Evolutionary conservation across 1,140 invertebrate species (phyloP).

Genomic region (Trichoplusia ni): DNA sequence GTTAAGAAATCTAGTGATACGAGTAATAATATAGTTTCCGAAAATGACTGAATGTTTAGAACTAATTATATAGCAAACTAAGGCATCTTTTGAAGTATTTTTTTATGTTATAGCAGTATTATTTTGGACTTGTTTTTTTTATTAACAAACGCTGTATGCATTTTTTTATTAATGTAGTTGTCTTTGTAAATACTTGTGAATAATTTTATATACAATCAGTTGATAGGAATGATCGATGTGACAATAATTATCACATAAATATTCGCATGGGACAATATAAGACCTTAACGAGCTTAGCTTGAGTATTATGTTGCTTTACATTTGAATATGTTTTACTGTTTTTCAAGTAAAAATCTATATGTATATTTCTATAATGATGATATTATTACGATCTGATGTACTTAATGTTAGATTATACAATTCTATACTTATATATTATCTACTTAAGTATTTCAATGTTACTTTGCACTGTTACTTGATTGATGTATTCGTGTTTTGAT

Average conservation of each 20-base stretch:
- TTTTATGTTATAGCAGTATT: conserved; percentile 56
- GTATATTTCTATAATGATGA: neutral
- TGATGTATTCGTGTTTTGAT: conserved; percentile 23
- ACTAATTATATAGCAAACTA: conserved; percentile 42
- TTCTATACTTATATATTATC: conserved; percentile 10
- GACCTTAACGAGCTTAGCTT: conserved; percentile 69
- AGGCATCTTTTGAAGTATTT: conserved; percentile 52
- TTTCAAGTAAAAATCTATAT: neutral
- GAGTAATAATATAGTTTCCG: conserved; percentile 51
- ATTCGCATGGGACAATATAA: conserved; percentile 70
- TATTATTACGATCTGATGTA: conserved; percentile 19
- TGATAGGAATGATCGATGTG: conserved; percentile 61
- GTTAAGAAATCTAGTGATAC: conserved; percentile 60
- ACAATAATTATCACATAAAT: conserved; percentile 77
- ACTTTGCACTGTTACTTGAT: conserved; percentile 26
- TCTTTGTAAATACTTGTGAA: conserved; percentile 36
- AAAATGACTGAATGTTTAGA: conserved; percentile 74
- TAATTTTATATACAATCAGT: conserved; percentile 37
- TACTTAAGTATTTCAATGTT: conserved; percentile 14
- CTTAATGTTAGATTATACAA: conserved; percentile 27
- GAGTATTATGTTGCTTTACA: conserved; percentile 39
- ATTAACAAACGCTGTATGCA: conserved; percentile 34
- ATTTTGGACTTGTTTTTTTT: conserved; percentile 44
- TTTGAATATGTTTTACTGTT: conserved; percentile 23
- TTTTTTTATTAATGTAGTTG: conserved; percentile 25